A percentile compares a stretch with the other conserved stretches of the same genome.
These are phyloP conservation scores for Acipenser oxyrinchus DNA, from an alignment of 2,797 vertebrate genomes.

Conservation along the genomic window DNA sequence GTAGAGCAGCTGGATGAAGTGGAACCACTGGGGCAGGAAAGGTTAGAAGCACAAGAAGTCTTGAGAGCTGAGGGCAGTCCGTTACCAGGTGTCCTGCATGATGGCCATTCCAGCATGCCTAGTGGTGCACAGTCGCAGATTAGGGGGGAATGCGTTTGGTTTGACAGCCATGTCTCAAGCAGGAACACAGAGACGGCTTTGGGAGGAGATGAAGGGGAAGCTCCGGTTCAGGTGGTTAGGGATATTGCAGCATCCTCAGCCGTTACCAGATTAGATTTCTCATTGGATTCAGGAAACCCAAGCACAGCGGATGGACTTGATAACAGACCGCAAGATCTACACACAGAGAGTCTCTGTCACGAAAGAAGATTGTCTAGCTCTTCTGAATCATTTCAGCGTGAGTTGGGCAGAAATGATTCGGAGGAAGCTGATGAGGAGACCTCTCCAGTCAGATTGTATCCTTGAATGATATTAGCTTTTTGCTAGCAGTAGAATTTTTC, in stretches of 20 bases:
- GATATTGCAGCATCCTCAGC: not conserved
- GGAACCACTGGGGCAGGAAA: constrained; percentile 11
- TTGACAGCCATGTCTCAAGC: too few relatives aligned
- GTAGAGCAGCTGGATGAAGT: constrained; percentile 36
- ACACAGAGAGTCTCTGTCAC: constrained; percentile 7
- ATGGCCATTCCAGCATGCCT: not conserved
- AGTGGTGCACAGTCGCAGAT: rapidly evolving
- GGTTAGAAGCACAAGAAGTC: constrained; percentile 11
- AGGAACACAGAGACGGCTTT: not conserved
- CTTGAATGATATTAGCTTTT: constrained; percentile 30
- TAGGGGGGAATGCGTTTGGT: not conserved
- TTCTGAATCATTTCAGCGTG: constrained; percentile 9
- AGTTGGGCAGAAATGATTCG: not conserved
- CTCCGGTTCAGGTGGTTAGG: not conserved
- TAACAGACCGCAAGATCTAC: constrained; percentile 17
- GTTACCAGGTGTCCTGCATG: constrained; percentile 7
- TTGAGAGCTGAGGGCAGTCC: constrained; percentile 17
- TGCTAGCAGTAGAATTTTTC: too few relatives aligned
- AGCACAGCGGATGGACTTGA: constrained; percentile 11
- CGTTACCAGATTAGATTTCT: not conserved
- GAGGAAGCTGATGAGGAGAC: constrained; percentile 14
- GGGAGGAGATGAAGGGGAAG: constrained; percentile 13
- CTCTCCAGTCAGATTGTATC: constrained; percentile 44
- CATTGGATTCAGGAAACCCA: not conserved
- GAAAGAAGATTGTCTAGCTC: constrained; percentile 5